These are phyloP conservation scores for Cacajao melanocephalus DNA, from an alignment of 2,797 vertebrate species.

Conservation along the genomic window DNA sequence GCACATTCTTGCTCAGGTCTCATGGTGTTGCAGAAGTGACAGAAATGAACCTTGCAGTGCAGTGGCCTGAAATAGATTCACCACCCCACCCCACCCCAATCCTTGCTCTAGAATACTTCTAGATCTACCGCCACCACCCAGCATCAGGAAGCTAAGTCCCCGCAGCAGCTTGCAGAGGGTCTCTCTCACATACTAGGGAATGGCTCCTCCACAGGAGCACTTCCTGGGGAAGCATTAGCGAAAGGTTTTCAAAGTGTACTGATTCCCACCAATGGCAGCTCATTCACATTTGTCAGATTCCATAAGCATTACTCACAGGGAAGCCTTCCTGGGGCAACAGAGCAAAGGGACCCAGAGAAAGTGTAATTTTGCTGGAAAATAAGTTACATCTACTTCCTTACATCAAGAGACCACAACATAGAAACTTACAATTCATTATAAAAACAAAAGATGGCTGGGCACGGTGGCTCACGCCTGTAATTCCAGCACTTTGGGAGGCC, in stretches of 20 bases:
- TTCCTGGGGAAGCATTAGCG: not conserved
- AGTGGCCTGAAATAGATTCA: not conserved
- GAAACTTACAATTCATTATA: not conserved
- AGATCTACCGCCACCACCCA: constrained; percentile 45
- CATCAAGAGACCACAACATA: not conserved
- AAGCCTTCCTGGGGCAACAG: not conserved
- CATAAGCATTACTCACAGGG: not conserved
- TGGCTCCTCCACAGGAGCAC: not conserved
- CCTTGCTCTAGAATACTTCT: constrained; percentile 42
- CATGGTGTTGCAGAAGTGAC: not conserved
- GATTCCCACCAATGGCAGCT: not conserved
- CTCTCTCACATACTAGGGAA: constrained; percentile 52
- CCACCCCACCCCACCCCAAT: not conserved
- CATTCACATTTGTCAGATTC: constrained; percentile 44
- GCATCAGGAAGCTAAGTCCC: constrained; percentile 47
- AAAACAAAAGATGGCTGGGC: not conserved
- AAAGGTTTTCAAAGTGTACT: not conserved
- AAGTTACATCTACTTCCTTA: not conserved
- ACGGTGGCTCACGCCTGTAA: no score
- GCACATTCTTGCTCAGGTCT: not conserved
- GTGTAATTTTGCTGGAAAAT: not conserved
- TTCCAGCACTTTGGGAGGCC: no score
- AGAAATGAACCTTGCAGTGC: not conserved
- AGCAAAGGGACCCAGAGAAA: not conserved
- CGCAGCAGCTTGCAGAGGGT: constrained; percentile 68